Percentiles rank a stretch among this genome's conserved stretches.
These are phyloP conservation scores for Colostygia pectinataria DNA, from an alignment of 2,888 invertebrate species.

Conservation along the genomic window DNA sequence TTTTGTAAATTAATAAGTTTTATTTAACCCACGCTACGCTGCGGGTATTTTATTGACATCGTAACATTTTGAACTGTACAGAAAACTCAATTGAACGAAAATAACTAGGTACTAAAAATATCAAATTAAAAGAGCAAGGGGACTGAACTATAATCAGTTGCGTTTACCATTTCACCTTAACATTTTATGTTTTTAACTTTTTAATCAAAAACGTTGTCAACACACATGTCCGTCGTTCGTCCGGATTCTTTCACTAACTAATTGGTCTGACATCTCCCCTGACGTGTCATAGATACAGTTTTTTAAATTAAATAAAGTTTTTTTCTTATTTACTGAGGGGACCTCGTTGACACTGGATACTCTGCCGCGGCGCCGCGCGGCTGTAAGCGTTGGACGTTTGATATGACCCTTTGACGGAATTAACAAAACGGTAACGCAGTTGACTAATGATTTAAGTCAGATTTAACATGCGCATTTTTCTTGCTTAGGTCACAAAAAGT, in stretches of 20 bases:
- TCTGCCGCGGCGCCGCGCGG: constrained; percentile 2
- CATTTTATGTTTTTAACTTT: constrained; percentile 50
- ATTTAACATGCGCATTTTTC: no score
- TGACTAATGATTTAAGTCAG: not conserved
- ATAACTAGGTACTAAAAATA: not conserved
- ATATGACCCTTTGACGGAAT: constrained; percentile 15
- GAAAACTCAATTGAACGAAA: no score
- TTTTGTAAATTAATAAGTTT: no score
- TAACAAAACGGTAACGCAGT: not conserved
- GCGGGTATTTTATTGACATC: no score
- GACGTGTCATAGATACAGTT: constrained; percentile 50
- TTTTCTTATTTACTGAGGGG: constrained; percentile 29
- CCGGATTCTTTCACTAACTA: constrained; percentile 74
- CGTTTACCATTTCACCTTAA: constrained; percentile 32
- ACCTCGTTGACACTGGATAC: constrained; percentile 27
- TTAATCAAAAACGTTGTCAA: constrained; percentile 63
- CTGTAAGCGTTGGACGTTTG: constrained; percentile 12
- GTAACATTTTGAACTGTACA: no score
- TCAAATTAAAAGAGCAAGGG: constrained; percentile 8
- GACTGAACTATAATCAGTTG: constrained; percentile 20
- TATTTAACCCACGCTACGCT: no score
- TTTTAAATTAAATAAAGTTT: constrained; percentile 62
- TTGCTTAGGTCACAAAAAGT: no score
- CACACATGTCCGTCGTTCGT: constrained; percentile 69
- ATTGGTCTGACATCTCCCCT: constrained; percentile 76